phyloP scores from a whole-genome alignment of 2,797 vertebrate species.

The Hemitrygon akajei region DNA sequence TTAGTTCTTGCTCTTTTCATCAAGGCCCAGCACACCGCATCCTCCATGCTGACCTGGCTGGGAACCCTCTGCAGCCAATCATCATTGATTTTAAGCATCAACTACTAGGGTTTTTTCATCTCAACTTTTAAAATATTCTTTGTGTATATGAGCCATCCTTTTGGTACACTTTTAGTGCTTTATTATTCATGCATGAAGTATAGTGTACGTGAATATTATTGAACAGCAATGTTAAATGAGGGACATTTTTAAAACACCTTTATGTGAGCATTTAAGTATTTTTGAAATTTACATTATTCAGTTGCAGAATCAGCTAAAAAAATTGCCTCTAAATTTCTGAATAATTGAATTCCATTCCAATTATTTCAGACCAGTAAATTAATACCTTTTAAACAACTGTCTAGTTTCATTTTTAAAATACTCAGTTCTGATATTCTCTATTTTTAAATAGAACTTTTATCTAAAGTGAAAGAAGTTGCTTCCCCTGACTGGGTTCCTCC shows the following conservation, averaged over 20 bases:
- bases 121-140: too few species aligned
- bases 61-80: too few species aligned
- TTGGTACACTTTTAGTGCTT: not conserved
- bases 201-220: not conserved
- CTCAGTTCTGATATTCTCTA: not conserved
- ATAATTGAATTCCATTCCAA: not conserved
- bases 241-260: not conserved
- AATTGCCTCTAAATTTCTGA: not conserved
- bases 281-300: not conserved
- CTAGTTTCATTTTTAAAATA: not conserved
- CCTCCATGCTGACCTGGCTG: too few species aligned
- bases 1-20: too few species aligned
- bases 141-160: not conserved
- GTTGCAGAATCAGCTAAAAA: not conserved
- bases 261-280: not conserved
- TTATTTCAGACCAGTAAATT: not conserved
- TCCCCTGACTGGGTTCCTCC: constrained; percentile 85
- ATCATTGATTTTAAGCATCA: too few species aligned
- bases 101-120: too few species aligned
- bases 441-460: constrained; percentile 73
- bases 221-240: not conserved
- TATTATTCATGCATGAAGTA: not conserved
- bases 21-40: too few species aligned
- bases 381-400: not conserved
- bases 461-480: constrained; percentile 77